Base-by-base conservation (phyloP, 2,113 vertebrate genomes). In the Cercocebus atys region DNA sequence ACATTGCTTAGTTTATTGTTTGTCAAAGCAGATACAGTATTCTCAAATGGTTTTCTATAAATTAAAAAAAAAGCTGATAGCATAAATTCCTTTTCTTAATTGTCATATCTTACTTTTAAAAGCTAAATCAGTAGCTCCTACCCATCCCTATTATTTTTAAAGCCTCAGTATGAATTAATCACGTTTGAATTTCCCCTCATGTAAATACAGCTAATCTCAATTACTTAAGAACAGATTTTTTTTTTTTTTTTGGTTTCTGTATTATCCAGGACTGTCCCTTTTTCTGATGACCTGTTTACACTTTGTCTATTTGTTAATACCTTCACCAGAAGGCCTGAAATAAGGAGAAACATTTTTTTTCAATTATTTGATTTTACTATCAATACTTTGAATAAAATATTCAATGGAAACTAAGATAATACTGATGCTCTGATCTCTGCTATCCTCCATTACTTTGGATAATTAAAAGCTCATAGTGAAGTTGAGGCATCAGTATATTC, bases 1-100 rank as follows among this genome's bases (percentile, higher is more conserved):
- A 32, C 96, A 87, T 13, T 88, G 40, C 76, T 95, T 93, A 95
- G 87, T 84, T 90, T 94, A 47, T 90, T 95, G 6, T 93, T 93
- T 93, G 43, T 89, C 55, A 88, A 66, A 93, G 50, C 59, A 88
- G 72, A 7, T 45, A 57, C 45, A 86, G 20, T 96, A 64, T 95
- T 95, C 47, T 90, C 23, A 93, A 50, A 47, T 92, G 57, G 20
- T 32, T 92, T 95, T 85, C 43, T 85, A 3, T 79, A 90, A 75
- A 14, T 94, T 75, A 88, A 75, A 14, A 92, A 90, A 64, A 75
- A 52, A 79, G 12, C 18, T 68, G 17, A 92, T 13, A 79, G 27
- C 35, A 76, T 76, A 94, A 68, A 59, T 79, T 80, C 94, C 12
- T 86, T 95, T 57, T 47, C 40, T 50, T 80, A 75, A 84, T 38